Percentiles rank a stretch among this genome's conserved stretches.
phyloP scores from a whole-genome alignment of 2,113 vertebrate species.

The Cervus canadensis region DNA sequence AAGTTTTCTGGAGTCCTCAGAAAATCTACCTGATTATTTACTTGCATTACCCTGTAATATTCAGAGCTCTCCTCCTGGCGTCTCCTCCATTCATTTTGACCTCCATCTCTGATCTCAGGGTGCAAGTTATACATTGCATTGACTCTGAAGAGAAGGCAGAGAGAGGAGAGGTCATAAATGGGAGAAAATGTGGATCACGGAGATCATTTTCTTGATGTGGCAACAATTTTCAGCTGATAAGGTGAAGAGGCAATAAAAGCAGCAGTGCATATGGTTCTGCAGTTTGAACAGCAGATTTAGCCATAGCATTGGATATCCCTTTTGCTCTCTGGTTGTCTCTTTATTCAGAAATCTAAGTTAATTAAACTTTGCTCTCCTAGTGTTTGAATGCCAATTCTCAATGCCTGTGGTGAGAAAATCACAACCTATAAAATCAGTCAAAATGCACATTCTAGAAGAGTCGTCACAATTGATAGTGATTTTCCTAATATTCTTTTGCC shows the following conservation, averaged over 20 bases:
- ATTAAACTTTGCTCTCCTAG: slow-evolving; percentile 63
- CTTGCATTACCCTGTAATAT: neutral
- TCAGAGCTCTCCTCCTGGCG: neutral
- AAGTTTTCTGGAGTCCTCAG: slow-evolving; percentile 14
- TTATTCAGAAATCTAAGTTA: slow-evolving; percentile 56
- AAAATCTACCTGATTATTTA: neutral
- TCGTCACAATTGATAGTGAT: slow-evolving; percentile 30
- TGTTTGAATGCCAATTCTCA: slow-evolving; percentile 51
- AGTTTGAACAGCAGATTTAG: slow-evolving; percentile 26
- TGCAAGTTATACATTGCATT: neutral
- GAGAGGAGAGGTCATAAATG: neutral
- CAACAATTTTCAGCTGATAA: slow-evolving; percentile 34
- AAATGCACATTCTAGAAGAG: slow-evolving; percentile 45
- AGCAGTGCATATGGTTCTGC: neutral
- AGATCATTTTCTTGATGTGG: slow-evolving; percentile 27
- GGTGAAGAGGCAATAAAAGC: slow-evolving; percentile 13
- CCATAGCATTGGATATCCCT: neutral
- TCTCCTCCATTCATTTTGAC: slow-evolving; percentile 2
- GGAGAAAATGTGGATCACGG: neutral
- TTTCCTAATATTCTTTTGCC: slow-evolving; percentile 27
- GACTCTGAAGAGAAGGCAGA: neutral
- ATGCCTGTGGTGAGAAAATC: slow-evolving; percentile 53
- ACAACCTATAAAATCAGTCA: slow-evolving; percentile 57
- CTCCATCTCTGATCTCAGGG: slow-evolving; percentile 8
- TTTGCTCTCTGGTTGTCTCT: slow-evolving; percentile 43